A percentile compares a stretch with the other conserved stretches of the same genome.
These are phyloP conservation scores for Meandrina meandrites DNA, from an alignment of 92 coral and sea anemone species.

Conservation along the genomic window DNA sequence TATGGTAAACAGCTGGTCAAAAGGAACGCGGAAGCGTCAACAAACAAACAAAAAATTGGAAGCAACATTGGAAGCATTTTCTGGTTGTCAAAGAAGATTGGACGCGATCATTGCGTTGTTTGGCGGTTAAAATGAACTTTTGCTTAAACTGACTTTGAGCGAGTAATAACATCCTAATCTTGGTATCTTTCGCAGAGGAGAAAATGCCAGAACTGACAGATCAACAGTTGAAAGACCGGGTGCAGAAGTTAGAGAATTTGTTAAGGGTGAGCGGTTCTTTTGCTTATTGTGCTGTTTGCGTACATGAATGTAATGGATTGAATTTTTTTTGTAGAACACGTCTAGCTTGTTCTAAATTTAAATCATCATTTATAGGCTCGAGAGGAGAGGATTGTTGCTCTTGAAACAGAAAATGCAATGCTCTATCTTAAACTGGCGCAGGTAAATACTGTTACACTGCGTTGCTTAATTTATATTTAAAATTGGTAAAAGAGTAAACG, in stretches of 20 bases:
- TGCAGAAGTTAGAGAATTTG: constrained; percentile 92
- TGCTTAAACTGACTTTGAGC: background rate
- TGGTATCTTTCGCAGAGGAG: background rate
- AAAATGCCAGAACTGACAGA: constrained; percentile 89
- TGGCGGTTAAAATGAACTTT: background rate
- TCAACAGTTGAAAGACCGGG: constrained; percentile 79
- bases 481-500: background rate
- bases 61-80: constrained; percentile 49
- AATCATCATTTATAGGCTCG: constrained; percentile 72
- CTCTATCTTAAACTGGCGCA: constrained; percentile 96
- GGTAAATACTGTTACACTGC: constrained; percentile 38
- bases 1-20: constrained; percentile 60
- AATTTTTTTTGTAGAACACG: background rate
- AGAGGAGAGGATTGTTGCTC: constrained; percentile 95
- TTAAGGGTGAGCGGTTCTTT: constrained; percentile 69
- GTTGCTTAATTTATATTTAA: too few relatives aligned
- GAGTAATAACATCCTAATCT: background rate
- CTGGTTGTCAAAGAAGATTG: constrained; percentile 70
- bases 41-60: constrained; percentile 32
- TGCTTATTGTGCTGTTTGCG: background rate
- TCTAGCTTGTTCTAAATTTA: background rate
- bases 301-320: background rate
- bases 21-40: constrained; percentile 53
- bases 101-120: constrained; percentile 39
- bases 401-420: constrained; percentile 99